phyloP scores from a whole-genome alignment of 2,113 vertebrate genomes.

The Choloepus hoffmanni region DNA sequence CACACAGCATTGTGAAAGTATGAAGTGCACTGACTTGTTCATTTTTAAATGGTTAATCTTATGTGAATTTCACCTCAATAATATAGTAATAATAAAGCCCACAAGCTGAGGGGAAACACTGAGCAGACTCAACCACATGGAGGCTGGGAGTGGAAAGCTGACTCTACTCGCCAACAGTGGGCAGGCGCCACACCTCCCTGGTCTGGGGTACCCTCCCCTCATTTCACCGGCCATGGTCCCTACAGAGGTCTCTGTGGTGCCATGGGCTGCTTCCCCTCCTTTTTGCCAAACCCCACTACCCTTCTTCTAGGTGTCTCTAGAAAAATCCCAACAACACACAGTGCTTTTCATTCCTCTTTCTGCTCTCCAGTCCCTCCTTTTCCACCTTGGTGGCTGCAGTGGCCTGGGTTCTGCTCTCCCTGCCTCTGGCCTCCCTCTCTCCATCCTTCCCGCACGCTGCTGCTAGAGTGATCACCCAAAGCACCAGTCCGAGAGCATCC shows the following conservation, averaged over 20 bases:
- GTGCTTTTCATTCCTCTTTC: fast-evolving
- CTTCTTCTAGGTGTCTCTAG: background rate
- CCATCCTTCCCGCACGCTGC: background rate
- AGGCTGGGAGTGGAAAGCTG: too few relatives aligned
- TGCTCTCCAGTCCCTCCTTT: background rate
- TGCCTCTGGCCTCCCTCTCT: background rate
- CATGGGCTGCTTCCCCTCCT: background rate
- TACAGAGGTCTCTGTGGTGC: background rate
- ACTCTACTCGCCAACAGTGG: too few relatives aligned
- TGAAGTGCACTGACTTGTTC: too few relatives aligned
- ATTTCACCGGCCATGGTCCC: background rate
- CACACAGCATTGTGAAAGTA: too few relatives aligned
- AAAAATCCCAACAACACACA: background rate
- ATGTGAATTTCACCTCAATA: too few relatives aligned
- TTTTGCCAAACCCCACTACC: background rate
- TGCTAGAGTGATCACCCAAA: background rate
- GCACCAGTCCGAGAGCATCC: background rate
- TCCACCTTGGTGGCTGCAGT: background rate
- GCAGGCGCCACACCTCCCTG: background rate
- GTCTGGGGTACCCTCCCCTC: background rate
- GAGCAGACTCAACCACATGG: fast-evolving
- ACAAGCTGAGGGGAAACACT: background rate
- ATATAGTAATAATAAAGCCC: too few relatives aligned
- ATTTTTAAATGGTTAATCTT: too few relatives aligned
- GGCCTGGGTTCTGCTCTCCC: background rate